Base-by-base conservation (phyloP, 2,888 invertebrate species). In the Acleris laterana region DNA sequence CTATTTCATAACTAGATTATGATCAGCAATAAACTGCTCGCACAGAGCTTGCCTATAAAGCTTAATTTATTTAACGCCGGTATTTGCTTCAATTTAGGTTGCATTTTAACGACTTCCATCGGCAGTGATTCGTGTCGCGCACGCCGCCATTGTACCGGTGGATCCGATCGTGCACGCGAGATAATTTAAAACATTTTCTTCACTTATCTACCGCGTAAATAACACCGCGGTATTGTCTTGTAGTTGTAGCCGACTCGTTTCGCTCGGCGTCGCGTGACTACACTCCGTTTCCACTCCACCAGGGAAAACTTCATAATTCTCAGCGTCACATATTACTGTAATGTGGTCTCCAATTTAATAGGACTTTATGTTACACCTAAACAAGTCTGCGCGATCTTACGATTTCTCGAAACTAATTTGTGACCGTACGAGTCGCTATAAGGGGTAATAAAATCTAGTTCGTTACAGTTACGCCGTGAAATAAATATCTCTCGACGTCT, bases 141-240 rank as follows among this genome's bases (percentile, higher is more conserved):
- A 56, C 50, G 56, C 62, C 53, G 66, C 69, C 56, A 66, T 65
- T 68, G 59, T 59, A 42, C 58, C 62, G 75, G 77, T 77, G 78
- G 77, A 72, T 71, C 67, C 72, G 73, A 74, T 72, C 70, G 71
- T 70, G 77, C 82, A 82, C 80, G 83, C 82, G 74, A 83, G 83
- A 85, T 84, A 83, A 83, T 85, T 85, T 84, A 82, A 81, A 85
- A 83, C 85, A 84, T 85, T 86, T 79, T 79, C 82, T 77, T 83
- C 78, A 79, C 80, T 87, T 85, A 85, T 85, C 87, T 87, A 81
- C 83, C 81, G 77, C 82, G 82, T 85, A 85, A 87, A 87, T 83
- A 85, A 84, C 80, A 73, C 72, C 72, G 72, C 76, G 70, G 82
- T 81, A 87, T 86, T 87, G 88, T 89, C 85, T 88, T 78, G 82